Conservation (phyloP, 23 tunicate species). For the Oikopleura dioica region DNA sequence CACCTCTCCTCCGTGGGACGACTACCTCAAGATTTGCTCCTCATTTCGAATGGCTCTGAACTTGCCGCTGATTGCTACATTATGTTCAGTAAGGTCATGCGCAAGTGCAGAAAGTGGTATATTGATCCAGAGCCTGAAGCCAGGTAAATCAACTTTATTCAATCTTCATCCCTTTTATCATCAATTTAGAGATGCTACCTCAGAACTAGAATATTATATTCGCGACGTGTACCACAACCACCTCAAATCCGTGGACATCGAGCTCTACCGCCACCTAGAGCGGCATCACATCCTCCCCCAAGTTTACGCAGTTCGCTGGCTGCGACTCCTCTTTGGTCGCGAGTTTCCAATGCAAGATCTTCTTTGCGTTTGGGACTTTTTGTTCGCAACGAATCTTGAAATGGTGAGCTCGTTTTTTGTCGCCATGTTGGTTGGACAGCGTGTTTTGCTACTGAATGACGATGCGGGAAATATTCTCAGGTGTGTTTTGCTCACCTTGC, state of each 20-base stretch:
- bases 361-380: constrained; percentile 58
- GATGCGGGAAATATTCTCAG: constrained; percentile 4
- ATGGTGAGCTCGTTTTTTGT: not conserved
- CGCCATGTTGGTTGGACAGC: not conserved
- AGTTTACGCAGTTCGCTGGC: constrained; percentile 91
- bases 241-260: constrained; percentile 29
- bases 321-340: constrained; percentile 76
- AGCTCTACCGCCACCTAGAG: constrained; percentile 37
- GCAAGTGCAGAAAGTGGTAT: not conserved
- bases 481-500: not conserved
- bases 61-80: not conserved
- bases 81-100: not conserved
- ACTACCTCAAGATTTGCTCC: constrained; percentile 18
- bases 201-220: constrained; percentile 9
- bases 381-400: not conserved
- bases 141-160: not conserved
- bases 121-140: not conserved
- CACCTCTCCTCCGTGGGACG: constrained; percentile 37
- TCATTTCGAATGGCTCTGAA: not conserved
- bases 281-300: constrained; percentile 73
- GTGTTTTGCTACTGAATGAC: not conserved
- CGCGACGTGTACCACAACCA: constrained; percentile 25
- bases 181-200: not conserved
- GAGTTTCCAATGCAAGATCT: constrained; percentile 76
- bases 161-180: not conserved